Conservation (phyloP, 2,888 invertebrate genomes). For the Lepidocyrtoides sp. region DNA sequence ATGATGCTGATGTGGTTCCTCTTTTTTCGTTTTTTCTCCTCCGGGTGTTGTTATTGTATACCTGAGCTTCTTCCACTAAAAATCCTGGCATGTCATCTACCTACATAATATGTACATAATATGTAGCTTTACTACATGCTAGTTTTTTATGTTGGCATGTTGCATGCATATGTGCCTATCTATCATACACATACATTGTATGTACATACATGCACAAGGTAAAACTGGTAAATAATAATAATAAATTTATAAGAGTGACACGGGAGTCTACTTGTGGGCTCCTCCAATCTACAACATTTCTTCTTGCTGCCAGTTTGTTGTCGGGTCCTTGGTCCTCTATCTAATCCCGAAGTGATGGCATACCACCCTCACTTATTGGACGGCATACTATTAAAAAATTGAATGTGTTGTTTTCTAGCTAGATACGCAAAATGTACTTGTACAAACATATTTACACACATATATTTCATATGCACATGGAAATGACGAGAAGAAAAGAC, state of each 20-base stretch:
- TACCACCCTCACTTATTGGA: slow-evolving; percentile 84
- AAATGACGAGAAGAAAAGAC: neutral
- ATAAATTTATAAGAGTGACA: slow-evolving; percentile 46
- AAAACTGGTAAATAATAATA: slow-evolving; percentile 2
- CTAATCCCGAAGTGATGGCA: slow-evolving; percentile 70
- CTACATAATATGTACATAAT: neutral
- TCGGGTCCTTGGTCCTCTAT: slow-evolving; percentile 65
- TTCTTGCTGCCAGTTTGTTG: slow-evolving; percentile 58
- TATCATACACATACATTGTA: slow-evolving; percentile 31
- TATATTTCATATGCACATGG: slow-evolving; percentile 15
- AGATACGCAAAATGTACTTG: slow-evolving; percentile 31
- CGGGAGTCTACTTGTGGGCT: slow-evolving; percentile 59
- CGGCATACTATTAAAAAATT: slow-evolving; percentile 12
- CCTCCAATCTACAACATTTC: slow-evolving; percentile 31
- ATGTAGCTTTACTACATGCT: neutral
- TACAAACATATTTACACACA: slow-evolving; percentile 21
- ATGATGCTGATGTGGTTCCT: slow-evolving; percentile 71
- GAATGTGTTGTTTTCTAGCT: slow-evolving; percentile 16
- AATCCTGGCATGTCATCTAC: slow-evolving; percentile 34
- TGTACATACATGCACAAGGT: slow-evolving; percentile 19
- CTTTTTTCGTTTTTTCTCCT: slow-evolving; percentile 54
- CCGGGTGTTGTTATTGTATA: slow-evolving; percentile 68
- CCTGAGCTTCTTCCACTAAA: slow-evolving; percentile 57
- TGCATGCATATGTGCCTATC: neutral
- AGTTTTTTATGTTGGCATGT: neutral